A percentile compares a stretch with the other conserved stretches of the same genome.
Evolutionary conservation across 2,797 vertebrate species (phyloP).

Genomic region (Philypnodon macrostomus): DNA sequence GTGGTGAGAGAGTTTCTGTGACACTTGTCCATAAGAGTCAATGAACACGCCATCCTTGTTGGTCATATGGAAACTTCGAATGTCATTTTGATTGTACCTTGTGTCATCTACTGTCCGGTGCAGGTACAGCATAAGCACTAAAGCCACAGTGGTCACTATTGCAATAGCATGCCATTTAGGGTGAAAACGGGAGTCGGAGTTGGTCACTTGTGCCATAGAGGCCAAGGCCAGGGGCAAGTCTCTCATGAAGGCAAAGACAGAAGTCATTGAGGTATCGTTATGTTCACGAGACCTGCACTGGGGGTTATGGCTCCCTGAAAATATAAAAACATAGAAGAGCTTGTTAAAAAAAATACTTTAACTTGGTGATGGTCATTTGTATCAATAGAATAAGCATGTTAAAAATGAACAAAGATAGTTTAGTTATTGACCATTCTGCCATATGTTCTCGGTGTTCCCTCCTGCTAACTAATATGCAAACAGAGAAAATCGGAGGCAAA

Average conservation of each 20-base stretch:
- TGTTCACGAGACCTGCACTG: conserved; percentile 46
- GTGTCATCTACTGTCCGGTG: conserved; percentile 64
- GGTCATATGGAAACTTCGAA: conserved; percentile 23
- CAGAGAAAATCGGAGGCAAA: too few species aligned
- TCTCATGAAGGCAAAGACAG: conserved; percentile 79
- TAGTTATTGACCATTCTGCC: too few species aligned
- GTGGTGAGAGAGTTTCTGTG: conserved; percentile 21
- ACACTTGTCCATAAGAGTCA: conserved; percentile 7
- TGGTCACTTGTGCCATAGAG: conserved; percentile 80
- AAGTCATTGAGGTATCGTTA: conserved; percentile 63
- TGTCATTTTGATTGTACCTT: conserved; percentile 26
- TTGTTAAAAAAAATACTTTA: conserved; percentile 1
- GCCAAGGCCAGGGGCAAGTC: conserved; percentile 81
- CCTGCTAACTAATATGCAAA: too few species aligned
- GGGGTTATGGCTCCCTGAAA: conserved; percentile 59
- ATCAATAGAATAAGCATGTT: too few species aligned
- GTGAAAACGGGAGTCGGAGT: conserved; percentile 85
- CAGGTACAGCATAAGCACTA: conserved; percentile 80
- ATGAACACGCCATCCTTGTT: conserved; percentile 4
- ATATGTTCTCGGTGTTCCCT: too few species aligned
- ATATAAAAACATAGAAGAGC: conserved; percentile 10
- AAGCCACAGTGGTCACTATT: conserved; percentile 65
- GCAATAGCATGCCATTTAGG: conserved; percentile 89
- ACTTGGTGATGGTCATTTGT: too few species aligned
- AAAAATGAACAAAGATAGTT: too few species aligned